Evolutionary conservation across 1,140 invertebrate genomes (phyloP), one percentile per base, ranked within the genome.

Genomic region (Tetramorium parvispinum): DNA sequence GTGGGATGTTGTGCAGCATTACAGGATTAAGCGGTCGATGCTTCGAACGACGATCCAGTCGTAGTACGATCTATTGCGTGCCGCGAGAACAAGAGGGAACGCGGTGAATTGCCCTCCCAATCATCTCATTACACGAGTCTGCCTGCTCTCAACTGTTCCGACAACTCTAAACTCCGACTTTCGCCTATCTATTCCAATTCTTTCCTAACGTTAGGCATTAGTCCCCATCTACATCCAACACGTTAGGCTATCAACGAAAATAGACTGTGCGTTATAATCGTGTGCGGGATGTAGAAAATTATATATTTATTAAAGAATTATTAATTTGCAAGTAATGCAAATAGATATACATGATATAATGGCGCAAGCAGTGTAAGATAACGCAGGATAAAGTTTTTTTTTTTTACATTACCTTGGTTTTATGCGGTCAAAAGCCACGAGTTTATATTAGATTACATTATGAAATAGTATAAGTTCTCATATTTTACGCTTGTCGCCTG

Each of bases 51-150:
- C 66, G 59, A 71, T 85, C 49, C 61, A 57, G 43, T 59, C 53
- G 53, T 82, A 11, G 85, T 10, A 51, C 53, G 49, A 73, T 87
- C 85, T 55, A 66, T 88, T 89, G 86, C 86, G 85, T 87, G 89
- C 43, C 66, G 79, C 70, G 81, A 77, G 87, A 91, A 85, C 57
- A 87, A 89, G 87, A 91, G 90, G 87, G 87, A 91, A 76, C 73
- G 11, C 73, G 49, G 71, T 85, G 88, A 91, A 91, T 91, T 91
- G 87, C 86, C 63, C 89, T 73, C 5, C 87, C 91, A 93, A 92
- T 93, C 92, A 93, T 93, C 87, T 91, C 78, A 92, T 93, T 93
- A 93, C 57, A 68, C 85, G 51, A 70, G 59, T 68, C 85, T 85
- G 79, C 59, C 76, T 73, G 76, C 18, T 78, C 81, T 89, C 51